These are phyloP conservation scores for Argyrosomus japonicus DNA, from an alignment of 2,113 vertebrate genomes.

Conservation along the genomic window DNA sequence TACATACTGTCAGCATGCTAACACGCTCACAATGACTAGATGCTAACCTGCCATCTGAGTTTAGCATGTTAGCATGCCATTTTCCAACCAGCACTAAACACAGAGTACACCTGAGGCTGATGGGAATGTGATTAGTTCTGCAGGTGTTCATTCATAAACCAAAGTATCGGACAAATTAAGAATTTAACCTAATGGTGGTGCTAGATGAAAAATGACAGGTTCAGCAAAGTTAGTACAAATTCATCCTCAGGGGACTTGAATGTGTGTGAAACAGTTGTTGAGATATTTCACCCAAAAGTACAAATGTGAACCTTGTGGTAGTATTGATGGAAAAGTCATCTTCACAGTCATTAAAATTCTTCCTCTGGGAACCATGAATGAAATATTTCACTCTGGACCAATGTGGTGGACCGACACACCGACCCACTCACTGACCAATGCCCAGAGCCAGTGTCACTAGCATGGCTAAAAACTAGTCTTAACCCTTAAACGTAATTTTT, in stretches of 20 bases:
- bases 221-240: background rate
- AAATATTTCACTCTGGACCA: background rate
- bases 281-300: background rate
- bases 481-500: background rate
- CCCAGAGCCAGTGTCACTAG: background rate
- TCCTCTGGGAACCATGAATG: background rate
- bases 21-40: background rate
- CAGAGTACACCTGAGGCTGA: background rate
- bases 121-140: background rate
- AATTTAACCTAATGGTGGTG: background rate
- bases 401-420: background rate
- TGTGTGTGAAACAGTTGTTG: background rate
- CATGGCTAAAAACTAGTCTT: background rate
- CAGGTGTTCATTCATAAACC: background rate
- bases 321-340: background rate
- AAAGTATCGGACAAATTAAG: background rate
- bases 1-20: background rate
- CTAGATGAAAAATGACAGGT: background rate
- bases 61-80: background rate
- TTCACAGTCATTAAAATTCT: background rate
- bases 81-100: background rate
- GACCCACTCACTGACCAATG: background rate
- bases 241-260: background rate
- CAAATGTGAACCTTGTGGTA: background rate
- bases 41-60: background rate